Percentiles rank a stretch among this genome's conserved stretches.
These are phyloP conservation scores for Aleiodes leptofemur DNA, from an alignment of 2,888 invertebrate genomes.

Conservation along the genomic window DNA sequence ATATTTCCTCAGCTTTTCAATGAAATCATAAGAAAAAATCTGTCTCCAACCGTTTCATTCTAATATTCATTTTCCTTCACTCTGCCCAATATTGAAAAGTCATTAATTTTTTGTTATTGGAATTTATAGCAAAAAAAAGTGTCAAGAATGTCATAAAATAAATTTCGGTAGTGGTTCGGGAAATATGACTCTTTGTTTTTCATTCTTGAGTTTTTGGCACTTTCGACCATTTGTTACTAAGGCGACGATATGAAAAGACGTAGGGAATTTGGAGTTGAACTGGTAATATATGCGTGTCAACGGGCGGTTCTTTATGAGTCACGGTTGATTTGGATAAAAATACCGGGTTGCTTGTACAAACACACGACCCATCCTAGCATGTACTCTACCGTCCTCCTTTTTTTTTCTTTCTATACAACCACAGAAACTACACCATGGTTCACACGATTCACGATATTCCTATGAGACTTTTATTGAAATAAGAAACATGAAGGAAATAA, in stretches of 20 bases:
- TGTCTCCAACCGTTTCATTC: no score
- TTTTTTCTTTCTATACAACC: constrained; percentile 20
- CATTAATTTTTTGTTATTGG: no score
- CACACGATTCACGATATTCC: constrained; percentile 16
- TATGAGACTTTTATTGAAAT: constrained; percentile 24
- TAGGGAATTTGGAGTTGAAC: constrained; percentile 45
- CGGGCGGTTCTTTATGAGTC: constrained; percentile 69
- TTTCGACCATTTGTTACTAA: no score
- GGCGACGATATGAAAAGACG: constrained; percentile 41
- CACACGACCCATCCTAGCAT: constrained; percentile 49
- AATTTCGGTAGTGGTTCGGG: no score
- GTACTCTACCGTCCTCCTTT: constrained; percentile 13
- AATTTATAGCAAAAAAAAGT: no score
- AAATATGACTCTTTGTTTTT: no score
- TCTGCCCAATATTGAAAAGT: no score
- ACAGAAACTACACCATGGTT: constrained; percentile 19
- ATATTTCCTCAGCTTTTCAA: no score
- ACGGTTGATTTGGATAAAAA: constrained; percentile 67
- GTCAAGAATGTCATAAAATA: no score
- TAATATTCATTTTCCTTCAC: no score
- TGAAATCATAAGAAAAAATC: no score
- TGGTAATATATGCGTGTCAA: constrained; percentile 45
- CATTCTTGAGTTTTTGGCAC: no score
- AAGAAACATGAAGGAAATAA: constrained; percentile 25
- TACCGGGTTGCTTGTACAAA: constrained; percentile 69